Evolutionary conservation across 2,797 vertebrate species (phyloP), one percentile per base, ranked within the genome.

Genomic region (Odontamblyopus rebecca): DNA sequence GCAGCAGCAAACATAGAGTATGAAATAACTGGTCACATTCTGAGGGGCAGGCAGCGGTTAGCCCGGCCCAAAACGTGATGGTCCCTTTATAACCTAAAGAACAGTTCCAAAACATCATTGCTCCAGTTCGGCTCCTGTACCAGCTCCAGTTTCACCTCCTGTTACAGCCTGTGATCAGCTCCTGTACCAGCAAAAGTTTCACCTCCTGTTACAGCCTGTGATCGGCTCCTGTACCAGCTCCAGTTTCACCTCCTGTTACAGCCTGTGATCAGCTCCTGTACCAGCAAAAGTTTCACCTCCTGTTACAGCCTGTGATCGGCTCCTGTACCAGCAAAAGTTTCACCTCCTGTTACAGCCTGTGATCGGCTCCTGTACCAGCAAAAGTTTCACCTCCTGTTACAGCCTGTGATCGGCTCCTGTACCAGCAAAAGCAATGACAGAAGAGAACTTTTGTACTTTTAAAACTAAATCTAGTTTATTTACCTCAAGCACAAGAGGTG

Each of bases 381-480:
- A 23, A 23, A 23, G 23, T 5, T 0, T 63, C 66, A 62, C 74
- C 67, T 26, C 86, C 75, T 51, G 63, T 44, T 44, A 44, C 12
- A 13, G 11, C 44, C 44, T 48, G 44, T 48, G 44, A 48, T 48
- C 44, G 13, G 41, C 11, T 44, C 41, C 41, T 44, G 0, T 13
- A 44, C 11, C 2, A 48, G 12, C 44, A 48, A 16, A 48, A 15
- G 15, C 44, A 48, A 48, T 48, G 44, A 48, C 44, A 48, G 44
- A 48, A 3, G 41, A 44, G 4, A 44, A 44, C 12, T 13, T 48
- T 48, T 48, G 44, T 13, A 48, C 13, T 15, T 48, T 30, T 32
- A 18, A 61, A 54, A 18, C 15, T 61, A 73, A 71, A 74, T 80
- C 51, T 74, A 65, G 44, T 89, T 90, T 85, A 88, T 88, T 90